Conservation (phyloP, 2,797 vertebrate species). For the Taenioides sp. region DNA sequence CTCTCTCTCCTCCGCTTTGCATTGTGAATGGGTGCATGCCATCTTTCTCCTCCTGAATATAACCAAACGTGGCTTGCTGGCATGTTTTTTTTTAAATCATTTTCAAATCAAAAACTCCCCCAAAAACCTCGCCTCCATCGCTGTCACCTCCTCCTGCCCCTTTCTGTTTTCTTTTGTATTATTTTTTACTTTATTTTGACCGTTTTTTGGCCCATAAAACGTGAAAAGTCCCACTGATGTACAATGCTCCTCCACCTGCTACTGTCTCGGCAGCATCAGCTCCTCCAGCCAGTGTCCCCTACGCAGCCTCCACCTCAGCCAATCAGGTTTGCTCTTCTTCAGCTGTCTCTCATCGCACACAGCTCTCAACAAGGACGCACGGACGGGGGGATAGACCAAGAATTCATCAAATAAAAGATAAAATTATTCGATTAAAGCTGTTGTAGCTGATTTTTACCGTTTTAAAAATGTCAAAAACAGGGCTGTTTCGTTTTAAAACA, state of each 20-base stretch:
- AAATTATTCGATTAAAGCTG: background rate
- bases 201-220: slow-evolving; percentile 87
- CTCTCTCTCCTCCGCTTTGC: slow-evolving; percentile 85
- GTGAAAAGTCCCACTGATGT: slow-evolving; percentile 97
- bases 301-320: slow-evolving; percentile 99
- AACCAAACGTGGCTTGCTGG: slow-evolving; percentile 90
- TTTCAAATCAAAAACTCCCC: slow-evolving; percentile 29
- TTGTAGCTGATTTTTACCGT: too few relatives aligned
- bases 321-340: slow-evolving; percentile 99
- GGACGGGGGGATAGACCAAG: background rate
- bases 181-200: slow-evolving; percentile 63
- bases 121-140: slow-evolving; percentile 78
- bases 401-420: too few relatives aligned
- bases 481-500: too few relatives aligned
- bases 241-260: slow-evolving; percentile 99
- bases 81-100: slow-evolving; percentile 78
- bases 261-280: slow-evolving; percentile 99
- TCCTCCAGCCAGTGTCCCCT: slow-evolving; percentile 99
- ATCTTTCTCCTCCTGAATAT: slow-evolving; percentile 89
- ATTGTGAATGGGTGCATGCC: slow-evolving; percentile 94
- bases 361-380: slow-evolving; percentile 95
- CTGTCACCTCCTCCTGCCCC: slow-evolving; percentile 89
- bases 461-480: too few relatives aligned
- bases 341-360: slow-evolving; percentile 98
- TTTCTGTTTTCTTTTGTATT: slow-evolving; percentile 67